Percentiles rank a stretch among this genome's conserved stretches.
These are phyloP conservation scores for Drosophila glabriapex DNA, from an alignment of 2,888 invertebrate species.

Conservation along the genomic window DNA sequence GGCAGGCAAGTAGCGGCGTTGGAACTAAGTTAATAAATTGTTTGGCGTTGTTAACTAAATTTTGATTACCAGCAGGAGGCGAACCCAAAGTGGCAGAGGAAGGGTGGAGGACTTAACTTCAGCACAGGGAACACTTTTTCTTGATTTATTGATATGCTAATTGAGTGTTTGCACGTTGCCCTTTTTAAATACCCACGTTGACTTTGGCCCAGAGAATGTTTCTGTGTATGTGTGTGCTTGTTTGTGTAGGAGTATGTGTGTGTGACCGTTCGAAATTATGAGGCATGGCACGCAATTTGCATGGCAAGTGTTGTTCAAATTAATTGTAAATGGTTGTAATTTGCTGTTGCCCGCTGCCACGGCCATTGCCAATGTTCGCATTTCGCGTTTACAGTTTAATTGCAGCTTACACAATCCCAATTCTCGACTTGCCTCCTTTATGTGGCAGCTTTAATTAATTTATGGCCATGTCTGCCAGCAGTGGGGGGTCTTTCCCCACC, in stretches of 20 bases:
- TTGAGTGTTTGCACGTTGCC: conserved; percentile 77
- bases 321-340: conserved; percentile 80
- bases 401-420: conserved; percentile 64
- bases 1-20: conserved; percentile 28
- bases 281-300: conserved; percentile 79
- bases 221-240: neutral
- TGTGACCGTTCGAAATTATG: conserved; percentile 66
- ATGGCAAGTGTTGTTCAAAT: conserved; percentile 75
- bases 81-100: neutral
- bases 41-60: conserved; percentile 79
- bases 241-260: conserved; percentile 21
- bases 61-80: conserved; percentile 60
- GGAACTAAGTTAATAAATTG: conserved; percentile 73
- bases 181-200: conserved; percentile 55
- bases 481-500: conserved; percentile 10
- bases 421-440: conserved; percentile 42
- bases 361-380: conserved; percentile 45
- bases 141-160: conserved; percentile 82
- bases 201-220: conserved; percentile 20
- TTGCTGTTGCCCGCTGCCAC: conserved; percentile 52
- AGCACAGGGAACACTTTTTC: conserved; percentile 62
- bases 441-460: conserved; percentile 69
- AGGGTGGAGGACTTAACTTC: neutral
- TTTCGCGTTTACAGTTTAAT: conserved; percentile 77
- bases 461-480: conserved; percentile 66